Conservation (phyloP, 2,888 invertebrate species). For the Eretmocerus hayati region DNA sequence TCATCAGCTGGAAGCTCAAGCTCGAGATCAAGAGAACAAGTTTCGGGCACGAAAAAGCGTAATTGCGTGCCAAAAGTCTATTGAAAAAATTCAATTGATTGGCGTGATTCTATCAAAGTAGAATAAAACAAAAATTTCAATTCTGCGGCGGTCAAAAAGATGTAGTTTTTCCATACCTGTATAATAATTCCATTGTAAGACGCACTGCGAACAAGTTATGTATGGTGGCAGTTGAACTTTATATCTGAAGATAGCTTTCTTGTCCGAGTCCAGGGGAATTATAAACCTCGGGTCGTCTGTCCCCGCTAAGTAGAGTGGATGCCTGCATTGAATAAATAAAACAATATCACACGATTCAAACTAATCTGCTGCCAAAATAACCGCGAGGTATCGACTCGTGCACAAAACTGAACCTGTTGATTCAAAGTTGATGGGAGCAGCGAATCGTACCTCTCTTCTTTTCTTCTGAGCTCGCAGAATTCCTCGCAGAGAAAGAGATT, state of each 20-base stretch:
- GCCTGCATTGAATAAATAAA: constrained; percentile 53
- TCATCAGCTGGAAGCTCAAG: no score
- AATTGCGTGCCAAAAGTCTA: no score
- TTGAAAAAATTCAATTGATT: constrained; percentile 5
- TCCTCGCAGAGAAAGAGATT: no score
- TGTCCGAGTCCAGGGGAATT: constrained; percentile 66
- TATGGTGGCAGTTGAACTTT: constrained; percentile 73
- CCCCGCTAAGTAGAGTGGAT: constrained; percentile 67
- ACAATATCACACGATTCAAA: no score
- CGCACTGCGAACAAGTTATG: constrained; percentile 80
- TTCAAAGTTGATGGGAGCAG: no score
- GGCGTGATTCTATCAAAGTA: background rate
- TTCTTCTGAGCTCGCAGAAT: no score
- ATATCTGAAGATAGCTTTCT: constrained; percentile 59
- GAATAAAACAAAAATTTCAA: background rate
- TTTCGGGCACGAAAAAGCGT: no score
- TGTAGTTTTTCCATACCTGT: constrained; percentile 53
- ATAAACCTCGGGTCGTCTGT: constrained; percentile 63
- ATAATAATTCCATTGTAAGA: constrained; percentile 88
- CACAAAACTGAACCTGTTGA: no score
- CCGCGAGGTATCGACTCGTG: no score
- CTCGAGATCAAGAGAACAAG: no score
- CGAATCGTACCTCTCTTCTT: no score
- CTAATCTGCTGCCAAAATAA: no score
- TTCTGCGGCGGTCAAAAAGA: background rate